Evolutionary conservation across 1,140 invertebrate genomes (phyloP).

Genomic region (Meteorus sp.): DNA sequence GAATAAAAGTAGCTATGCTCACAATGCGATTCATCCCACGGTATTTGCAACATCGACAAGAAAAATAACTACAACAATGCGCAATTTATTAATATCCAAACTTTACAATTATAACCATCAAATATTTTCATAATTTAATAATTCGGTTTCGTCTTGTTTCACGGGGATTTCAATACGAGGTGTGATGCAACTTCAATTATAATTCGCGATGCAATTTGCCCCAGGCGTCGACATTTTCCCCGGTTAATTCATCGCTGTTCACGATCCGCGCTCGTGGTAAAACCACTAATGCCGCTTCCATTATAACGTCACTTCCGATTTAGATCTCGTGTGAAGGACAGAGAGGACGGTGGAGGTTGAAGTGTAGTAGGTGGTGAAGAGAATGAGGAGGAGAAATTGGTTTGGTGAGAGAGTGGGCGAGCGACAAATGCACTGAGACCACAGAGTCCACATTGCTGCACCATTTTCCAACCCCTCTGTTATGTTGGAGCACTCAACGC

Average conservation of each 20-base stretch:
- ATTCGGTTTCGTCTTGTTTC: background rate
- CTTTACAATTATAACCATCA: background rate
- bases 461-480: background rate
- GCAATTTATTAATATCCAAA: background rate
- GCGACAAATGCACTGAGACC: constrained; percentile 9
- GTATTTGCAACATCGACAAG: background rate
- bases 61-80: too few relatives aligned
- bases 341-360: background rate
- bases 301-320: constrained; percentile 53
- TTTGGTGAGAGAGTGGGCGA: too few relatives aligned
- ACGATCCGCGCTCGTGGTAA: constrained; percentile 29
- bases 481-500: background rate
- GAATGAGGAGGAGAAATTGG: too few relatives aligned
- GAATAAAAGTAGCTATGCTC: background rate
- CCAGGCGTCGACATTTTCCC: constrained; percentile 30
- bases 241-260: constrained; percentile 21
- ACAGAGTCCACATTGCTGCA: background rate
- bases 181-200: background rate
- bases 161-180: background rate
- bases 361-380: constrained; percentile 1
- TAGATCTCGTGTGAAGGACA: constrained; percentile 30
- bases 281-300: constrained; percentile 49
- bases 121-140: constrained; percentile 1
- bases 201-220: constrained; percentile 10
- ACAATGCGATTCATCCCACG: constrained; percentile 5